These are phyloP conservation scores for Crioceris asparagi DNA, from an alignment of 2,888 invertebrate genomes.

Conservation along the genomic window DNA sequence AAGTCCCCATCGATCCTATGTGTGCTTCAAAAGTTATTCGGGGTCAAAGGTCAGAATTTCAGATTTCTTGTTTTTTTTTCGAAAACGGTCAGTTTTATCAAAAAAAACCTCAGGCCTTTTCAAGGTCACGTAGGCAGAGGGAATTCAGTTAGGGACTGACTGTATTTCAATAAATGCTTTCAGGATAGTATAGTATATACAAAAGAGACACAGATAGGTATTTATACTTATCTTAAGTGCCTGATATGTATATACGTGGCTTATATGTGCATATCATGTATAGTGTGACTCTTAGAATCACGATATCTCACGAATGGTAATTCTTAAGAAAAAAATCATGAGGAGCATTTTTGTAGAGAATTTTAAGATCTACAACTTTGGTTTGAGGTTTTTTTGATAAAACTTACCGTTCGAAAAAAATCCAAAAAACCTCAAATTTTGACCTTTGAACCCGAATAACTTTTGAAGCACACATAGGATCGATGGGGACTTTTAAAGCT, in stretches of 20 bases:
- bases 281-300: constrained; percentile 1
- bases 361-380: constrained; percentile 17
- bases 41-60: background rate
- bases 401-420: background rate
- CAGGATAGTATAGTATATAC: constrained; percentile 1
- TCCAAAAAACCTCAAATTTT: background rate
- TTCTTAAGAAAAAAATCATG: constrained; percentile 2
- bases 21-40: background rate
- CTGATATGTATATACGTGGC: constrained; percentile 1
- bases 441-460: background rate
- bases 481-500: constrained; percentile 1
- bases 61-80: background rate
- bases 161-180: constrained; percentile 1
- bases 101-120: constrained; percentile 1
- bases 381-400: constrained; percentile 5
- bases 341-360: constrained; percentile 8
- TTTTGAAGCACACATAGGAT: background rate
- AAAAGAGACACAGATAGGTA: constrained; percentile 4
- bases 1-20: constrained; percentile 2
- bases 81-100: constrained; percentile 1
- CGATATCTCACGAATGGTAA: constrained; percentile 1
- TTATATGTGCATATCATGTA: constrained; percentile 2
- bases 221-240: constrained; percentile 1
- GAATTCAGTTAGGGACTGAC: constrained; percentile 1
- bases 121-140: background rate